Percentiles rank a stretch among this genome's conserved stretches.
Conservation (phyloP, 2,888 invertebrate genomes). For the Andricus quercusramuli region DNA sequence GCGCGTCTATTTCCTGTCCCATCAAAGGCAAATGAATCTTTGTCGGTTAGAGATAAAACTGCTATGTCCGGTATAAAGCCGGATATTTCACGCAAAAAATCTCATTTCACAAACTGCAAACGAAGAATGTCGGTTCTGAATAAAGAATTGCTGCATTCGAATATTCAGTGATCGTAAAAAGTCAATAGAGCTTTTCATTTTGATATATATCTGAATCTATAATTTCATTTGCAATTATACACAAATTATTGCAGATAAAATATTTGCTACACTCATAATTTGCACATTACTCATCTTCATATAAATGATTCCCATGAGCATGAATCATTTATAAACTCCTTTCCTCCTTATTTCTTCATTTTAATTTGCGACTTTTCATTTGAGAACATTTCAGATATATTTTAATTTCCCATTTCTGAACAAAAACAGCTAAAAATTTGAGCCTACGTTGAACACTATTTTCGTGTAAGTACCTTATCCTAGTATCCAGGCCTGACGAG, state of each 20-base stretch:
- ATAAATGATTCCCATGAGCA: no score
- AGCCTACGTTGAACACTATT: no score
- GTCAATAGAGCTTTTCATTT: background rate
- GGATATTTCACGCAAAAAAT: background rate
- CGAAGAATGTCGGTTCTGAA: background rate
- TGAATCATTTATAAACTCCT: no score
- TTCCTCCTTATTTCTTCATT: no score
- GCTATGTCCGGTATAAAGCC: background rate
- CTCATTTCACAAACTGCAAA: conserved; percentile 23
- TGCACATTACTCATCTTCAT: no score
- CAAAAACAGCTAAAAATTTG: no score
- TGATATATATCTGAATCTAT: background rate
- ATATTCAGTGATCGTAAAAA: background rate
- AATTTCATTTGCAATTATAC: background rate
- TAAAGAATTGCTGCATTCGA: background rate
- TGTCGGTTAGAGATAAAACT: background rate
- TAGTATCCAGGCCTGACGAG: no score
- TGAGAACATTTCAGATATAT: no score
- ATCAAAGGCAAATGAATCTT: conserved; percentile 1
- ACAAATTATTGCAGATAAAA: background rate
- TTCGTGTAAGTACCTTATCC: no score
- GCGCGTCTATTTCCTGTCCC: background rate
- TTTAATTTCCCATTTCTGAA: no score
- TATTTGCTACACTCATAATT: no score
- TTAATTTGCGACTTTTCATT: no score